These are phyloP conservation scores for Antrozous pallidus DNA, from an alignment of 2,797 vertebrate genomes.

Conservation along the genomic window DNA sequence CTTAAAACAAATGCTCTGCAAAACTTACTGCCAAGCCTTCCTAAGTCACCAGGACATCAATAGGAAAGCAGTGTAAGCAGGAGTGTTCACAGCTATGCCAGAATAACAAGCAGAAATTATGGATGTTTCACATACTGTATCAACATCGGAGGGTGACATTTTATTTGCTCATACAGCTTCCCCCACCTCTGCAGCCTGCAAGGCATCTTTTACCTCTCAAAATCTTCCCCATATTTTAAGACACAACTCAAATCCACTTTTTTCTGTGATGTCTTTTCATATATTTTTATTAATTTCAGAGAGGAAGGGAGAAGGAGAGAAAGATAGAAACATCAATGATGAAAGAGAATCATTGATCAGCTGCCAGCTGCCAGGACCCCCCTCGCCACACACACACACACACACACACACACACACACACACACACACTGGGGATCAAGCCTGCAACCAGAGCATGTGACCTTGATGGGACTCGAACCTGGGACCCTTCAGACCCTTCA, in stretches of 20 bases:
- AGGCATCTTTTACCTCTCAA: not conserved
- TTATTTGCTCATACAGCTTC: not conserved
- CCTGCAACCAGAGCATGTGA: no score
- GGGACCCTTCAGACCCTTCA: no score
- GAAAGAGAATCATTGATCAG: no score
- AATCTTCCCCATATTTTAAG: not conserved
- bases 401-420: no score
- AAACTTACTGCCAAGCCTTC: slow-evolving; percentile 43
- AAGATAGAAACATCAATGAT: no score
- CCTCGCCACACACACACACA: no score
- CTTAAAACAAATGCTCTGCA: slow-evolving; percentile 54
- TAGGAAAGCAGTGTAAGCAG: not conserved
- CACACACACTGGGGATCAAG: no score
- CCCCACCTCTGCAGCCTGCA: not conserved
- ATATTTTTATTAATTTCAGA: no score
- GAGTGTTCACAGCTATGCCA: not conserved
- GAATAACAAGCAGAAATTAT: not conserved
- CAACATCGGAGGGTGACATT: not conserved
- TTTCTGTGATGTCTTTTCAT: not conserved
- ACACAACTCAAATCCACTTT: not conserved
- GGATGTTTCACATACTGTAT: not conserved
- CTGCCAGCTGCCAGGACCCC: no score
- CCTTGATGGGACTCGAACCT: no score
- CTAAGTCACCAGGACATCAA: slow-evolving; percentile 32
- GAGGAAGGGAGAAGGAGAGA: no score